Conservation (phyloP, 2,797 vertebrate genomes). For the Alectoris magna region DNA sequence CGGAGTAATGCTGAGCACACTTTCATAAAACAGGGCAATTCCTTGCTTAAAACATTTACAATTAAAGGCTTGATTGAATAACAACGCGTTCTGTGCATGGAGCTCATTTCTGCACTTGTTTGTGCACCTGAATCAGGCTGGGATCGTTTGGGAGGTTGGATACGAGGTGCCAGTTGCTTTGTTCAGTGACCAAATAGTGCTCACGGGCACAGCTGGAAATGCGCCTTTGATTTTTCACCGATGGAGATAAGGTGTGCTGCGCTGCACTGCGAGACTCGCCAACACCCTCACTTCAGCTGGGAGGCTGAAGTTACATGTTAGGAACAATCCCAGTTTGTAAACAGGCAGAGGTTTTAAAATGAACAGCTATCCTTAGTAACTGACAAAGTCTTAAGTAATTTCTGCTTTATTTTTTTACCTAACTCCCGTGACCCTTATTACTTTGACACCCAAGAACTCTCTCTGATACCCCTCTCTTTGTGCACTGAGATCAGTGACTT, state of each 20-base stretch:
- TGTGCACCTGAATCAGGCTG: slow-evolving; percentile 57
- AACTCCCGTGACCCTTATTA: slow-evolving; percentile 1
- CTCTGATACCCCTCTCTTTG: neutral
- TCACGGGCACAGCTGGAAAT: slow-evolving; percentile 51
- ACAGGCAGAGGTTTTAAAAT: slow-evolving; percentile 44
- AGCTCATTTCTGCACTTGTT: slow-evolving; percentile 60
- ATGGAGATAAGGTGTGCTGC: slow-evolving; percentile 17
- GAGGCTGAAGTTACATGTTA: neutral
- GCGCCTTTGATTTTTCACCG: slow-evolving; percentile 67
- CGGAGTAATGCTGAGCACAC: slow-evolving; percentile 48
- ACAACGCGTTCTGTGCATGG: slow-evolving; percentile 51
- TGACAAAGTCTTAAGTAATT: slow-evolving; percentile 45
- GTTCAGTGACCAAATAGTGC: slow-evolving; percentile 50
- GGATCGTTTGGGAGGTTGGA: slow-evolving; percentile 24
- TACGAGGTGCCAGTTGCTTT: slow-evolving; percentile 61
- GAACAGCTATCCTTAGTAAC: slow-evolving; percentile 37
- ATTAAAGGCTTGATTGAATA: slow-evolving; percentile 64
- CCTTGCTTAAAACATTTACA: slow-evolving; percentile 70
- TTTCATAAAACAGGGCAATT: slow-evolving; percentile 68
- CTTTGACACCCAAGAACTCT: slow-evolving; percentile 2
- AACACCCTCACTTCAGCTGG: slow-evolving; percentile 35
- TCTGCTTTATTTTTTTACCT: slow-evolving; percentile 26
- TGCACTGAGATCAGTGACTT: neutral
- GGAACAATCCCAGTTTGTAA: slow-evolving; percentile 35
- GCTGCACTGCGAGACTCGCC: slow-evolving; percentile 12